These are phyloP conservation scores for Biston stratarius DNA, from an alignment of 2,888 invertebrate species.

Conservation along the genomic window DNA sequence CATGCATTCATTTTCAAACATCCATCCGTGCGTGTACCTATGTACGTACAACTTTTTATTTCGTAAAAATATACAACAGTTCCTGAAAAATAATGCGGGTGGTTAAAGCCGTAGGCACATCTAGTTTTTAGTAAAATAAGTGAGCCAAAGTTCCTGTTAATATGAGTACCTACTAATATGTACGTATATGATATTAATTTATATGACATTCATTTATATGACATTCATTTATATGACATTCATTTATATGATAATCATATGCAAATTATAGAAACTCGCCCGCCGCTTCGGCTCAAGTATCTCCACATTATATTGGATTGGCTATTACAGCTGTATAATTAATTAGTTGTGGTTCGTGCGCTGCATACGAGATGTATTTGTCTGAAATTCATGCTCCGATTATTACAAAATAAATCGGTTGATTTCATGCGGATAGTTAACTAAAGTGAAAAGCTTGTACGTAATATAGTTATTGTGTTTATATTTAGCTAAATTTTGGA, in stretches of 20 bases:
- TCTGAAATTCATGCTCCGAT: conserved; percentile 35
- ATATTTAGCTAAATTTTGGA: no score
- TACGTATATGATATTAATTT: no score
- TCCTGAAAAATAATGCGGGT: no score
- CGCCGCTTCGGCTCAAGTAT: conserved; percentile 11
- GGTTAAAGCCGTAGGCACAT: no score
- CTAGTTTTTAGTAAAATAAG: neutral
- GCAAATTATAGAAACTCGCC: conserved; percentile 17
- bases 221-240: neutral
- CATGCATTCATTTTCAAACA: no score
- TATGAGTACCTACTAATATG: neutral
- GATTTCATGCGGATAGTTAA: neutral
- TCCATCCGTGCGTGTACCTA: no score
- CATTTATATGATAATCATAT: conserved; percentile 16
- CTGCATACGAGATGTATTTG: conserved; percentile 5
- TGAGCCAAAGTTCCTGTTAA: neutral
- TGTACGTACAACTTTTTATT: no score
- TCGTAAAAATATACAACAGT: no score
- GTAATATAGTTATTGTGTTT: neutral
- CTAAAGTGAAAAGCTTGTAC: neutral
- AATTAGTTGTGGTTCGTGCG: conserved; percentile 13
- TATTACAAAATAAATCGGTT: conserved; percentile 25
- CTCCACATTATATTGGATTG: conserved; percentile 16
- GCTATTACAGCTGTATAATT: conserved; percentile 19
- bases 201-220: no score